Evolutionary conservation across 2,113 vertebrate species (phyloP).

Genomic region (Willisornis vidua): DNA sequence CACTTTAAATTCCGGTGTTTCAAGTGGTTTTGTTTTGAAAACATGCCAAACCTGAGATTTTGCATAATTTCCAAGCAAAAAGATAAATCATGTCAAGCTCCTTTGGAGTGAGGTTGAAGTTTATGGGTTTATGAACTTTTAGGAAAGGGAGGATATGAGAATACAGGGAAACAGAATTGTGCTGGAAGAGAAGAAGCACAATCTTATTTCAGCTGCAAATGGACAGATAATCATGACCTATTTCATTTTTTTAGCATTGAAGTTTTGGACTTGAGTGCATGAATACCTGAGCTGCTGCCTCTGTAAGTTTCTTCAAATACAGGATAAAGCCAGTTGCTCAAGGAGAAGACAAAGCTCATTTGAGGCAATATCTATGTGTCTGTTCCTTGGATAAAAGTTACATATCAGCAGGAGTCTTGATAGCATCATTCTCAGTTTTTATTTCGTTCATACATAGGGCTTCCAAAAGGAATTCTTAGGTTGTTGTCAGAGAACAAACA

Average conservation of each 20-base stretch:
- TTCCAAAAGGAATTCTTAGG: not conserved
- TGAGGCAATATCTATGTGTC: not conserved
- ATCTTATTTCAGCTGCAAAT: not conserved
- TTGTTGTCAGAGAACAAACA: not conserved
- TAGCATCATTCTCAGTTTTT: not conserved
- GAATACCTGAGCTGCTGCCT: not conserved
- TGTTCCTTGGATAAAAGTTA: not conserved
- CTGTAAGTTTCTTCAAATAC: not conserved
- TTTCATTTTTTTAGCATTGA: not conserved
- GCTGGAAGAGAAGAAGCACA: not conserved
- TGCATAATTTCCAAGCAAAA: slow-evolving; percentile 5
- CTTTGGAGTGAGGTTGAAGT: not conserved
- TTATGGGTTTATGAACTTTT: not conserved
- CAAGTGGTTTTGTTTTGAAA: slow-evolving; percentile 32
- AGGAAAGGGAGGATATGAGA: not conserved
- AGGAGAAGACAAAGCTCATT: not conserved
- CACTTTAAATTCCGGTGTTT: not conserved
- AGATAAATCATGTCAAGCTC: not conserved
- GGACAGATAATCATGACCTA: not conserved
- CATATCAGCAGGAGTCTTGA: not conserved
- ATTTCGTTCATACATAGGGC: not conserved
- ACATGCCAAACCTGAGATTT: slow-evolving; percentile 29
- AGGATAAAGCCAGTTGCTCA: not conserved
- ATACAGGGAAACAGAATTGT: not conserved
- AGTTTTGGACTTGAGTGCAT: not conserved